These are phyloP conservation scores for Drosophila mimetica DNA, from an alignment of 2,888 invertebrate species.

Conservation along the genomic window DNA sequence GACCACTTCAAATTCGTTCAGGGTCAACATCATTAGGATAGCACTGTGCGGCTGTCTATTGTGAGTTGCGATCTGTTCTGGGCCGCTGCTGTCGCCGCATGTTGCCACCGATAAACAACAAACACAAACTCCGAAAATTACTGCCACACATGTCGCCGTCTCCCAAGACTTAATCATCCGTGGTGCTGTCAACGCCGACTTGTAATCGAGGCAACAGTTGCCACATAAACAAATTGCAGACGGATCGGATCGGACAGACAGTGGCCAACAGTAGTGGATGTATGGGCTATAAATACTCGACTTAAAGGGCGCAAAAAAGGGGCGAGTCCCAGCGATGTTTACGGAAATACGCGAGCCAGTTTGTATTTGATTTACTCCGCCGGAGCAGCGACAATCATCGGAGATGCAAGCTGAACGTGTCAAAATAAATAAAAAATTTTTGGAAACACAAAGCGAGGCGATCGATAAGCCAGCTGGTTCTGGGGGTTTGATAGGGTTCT, in stretches of 20 bases:
- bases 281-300: slow-evolving; percentile 18
- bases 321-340: slow-evolving; percentile 25
- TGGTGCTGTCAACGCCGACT: slow-evolving; percentile 68
- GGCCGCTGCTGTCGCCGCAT: slow-evolving; percentile 41
- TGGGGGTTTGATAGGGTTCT: not conserved
- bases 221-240: slow-evolving; percentile 76
- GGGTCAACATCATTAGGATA: slow-evolving; percentile 76
- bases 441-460: slow-evolving; percentile 25
- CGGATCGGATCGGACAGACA: slow-evolving; percentile 53
- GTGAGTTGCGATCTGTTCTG: slow-evolving; percentile 14
- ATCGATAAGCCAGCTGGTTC: slow-evolving; percentile 20
- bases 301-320: slow-evolving; percentile 15
- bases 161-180: slow-evolving; percentile 67
- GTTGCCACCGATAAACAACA: slow-evolving; percentile 41
- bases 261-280: slow-evolving; percentile 25
- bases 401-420: slow-evolving; percentile 50
- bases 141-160: slow-evolving; percentile 42
- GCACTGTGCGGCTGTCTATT: slow-evolving; percentile 23
- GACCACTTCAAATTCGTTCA: slow-evolving; percentile 78
- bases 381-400: slow-evolving; percentile 11
- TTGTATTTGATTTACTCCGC: slow-evolving; percentile 30
- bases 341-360: slow-evolving; percentile 31
- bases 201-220: slow-evolving; percentile 73
- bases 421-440: slow-evolving; percentile 71
- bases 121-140: slow-evolving; percentile 17